Percentiles rank a stretch among this genome's conserved stretches.
Evolutionary conservation across 2,888 invertebrate genomes (phyloP).

Genomic region (Ecliptopera silaceata): DNA sequence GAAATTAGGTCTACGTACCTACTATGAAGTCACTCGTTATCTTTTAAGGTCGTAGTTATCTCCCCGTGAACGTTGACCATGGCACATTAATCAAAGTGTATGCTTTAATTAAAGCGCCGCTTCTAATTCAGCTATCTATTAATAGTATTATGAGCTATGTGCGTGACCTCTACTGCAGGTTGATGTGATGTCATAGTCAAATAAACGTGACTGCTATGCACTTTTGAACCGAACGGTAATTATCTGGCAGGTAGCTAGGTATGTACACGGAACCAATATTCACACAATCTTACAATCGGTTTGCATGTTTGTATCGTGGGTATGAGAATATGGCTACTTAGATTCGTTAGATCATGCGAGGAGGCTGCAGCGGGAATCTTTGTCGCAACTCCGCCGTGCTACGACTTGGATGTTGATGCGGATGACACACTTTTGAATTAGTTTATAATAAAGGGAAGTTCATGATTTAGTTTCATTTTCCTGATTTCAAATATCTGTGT

Average conservation of each 20-base stretch:
- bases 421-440: too few species aligned
- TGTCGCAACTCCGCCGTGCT: too few species aligned
- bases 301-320: too few species aligned
- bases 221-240: not conserved
- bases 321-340: too few species aligned
- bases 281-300: too few species aligned
- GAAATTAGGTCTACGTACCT: not conserved
- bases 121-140: not conserved
- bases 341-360: too few species aligned
- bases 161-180: slow-evolving; percentile 14
- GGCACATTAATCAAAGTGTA: not conserved
- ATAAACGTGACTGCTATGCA: slow-evolving; percentile 11
- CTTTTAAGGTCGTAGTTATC: not conserved
- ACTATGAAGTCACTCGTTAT: not conserved
- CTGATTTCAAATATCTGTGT: not conserved
- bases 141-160: slow-evolving; percentile 8
- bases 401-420: too few species aligned
- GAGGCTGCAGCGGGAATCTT: too few species aligned
- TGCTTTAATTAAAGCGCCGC: slow-evolving; percentile 11
- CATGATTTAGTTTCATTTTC: too few species aligned
- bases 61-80: not conserved
- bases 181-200: slow-evolving; percentile 13
- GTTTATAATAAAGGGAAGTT: too few species aligned
- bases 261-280: too few species aligned
- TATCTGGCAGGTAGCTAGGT: not conserved